A percentile compares a stretch with the other conserved stretches of the same genome.
These are phyloP conservation scores for Beris morrisii DNA, from an alignment of 2,888 invertebrate genomes.

Conservation along the genomic window DNA sequence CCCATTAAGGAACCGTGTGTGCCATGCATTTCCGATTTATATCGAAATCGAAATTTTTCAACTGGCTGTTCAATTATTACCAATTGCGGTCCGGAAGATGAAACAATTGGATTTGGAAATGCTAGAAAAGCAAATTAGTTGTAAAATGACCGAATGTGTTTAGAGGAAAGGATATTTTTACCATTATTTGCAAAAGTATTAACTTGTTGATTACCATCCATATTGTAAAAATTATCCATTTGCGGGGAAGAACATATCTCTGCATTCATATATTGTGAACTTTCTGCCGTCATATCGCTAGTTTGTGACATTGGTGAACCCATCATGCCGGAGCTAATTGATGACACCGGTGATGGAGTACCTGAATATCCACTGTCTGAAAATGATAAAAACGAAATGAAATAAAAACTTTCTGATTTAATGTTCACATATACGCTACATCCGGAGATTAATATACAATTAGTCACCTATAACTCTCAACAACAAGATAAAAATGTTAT, in stretches of 20 bases:
- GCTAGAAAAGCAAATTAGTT: background rate
- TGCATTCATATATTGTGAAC: slow-evolving; percentile 18
- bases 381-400: slow-evolving; percentile 1
- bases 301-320: slow-evolving; percentile 34
- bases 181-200: slow-evolving; percentile 17
- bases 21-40: slow-evolving; percentile 85
- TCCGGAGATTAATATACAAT: too few relatives aligned
- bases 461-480: too few relatives aligned
- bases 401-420: too few relatives aligned
- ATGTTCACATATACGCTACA: too few relatives aligned
- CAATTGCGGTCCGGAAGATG: slow-evolving; percentile 55
- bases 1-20: slow-evolving; percentile 80
- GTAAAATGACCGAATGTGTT: background rate
- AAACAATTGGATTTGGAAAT: background rate
- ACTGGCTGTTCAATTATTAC: slow-evolving; percentile 73
- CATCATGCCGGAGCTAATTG: slow-evolving; percentile 35
- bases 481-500: too few relatives aligned
- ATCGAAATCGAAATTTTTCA: slow-evolving; percentile 79
- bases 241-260: slow-evolving; percentile 5
- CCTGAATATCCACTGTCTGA: slow-evolving; percentile 36
- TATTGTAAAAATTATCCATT: background rate
- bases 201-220: slow-evolving; percentile 19
- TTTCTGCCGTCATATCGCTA: slow-evolving; percentile 27
- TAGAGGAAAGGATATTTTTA: slow-evolving; percentile 16
- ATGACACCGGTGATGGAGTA: slow-evolving; percentile 35